Base-by-base conservation (phyloP, 1,140 invertebrate species). In the Drosophila azteca region DNA sequence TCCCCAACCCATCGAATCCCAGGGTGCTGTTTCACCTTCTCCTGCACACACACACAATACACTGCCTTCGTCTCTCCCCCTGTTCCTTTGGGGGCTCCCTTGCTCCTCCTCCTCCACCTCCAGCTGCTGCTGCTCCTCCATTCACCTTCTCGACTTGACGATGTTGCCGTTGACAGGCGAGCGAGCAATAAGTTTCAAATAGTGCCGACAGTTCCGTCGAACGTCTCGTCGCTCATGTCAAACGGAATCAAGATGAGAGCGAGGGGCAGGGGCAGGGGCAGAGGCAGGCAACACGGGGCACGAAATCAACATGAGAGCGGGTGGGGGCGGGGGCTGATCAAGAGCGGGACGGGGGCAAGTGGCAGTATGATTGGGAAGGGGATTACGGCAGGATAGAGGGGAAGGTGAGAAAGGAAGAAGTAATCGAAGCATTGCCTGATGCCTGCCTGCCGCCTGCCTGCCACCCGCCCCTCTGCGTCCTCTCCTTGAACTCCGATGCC, bases 161-260 rank as follows among this genome's bases (percentile, higher is more conserved):
- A 74, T 79, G 76, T 68, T 67, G 67, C 68, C 35, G 46, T 58
- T 79, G 80, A 84, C 80, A 79, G 80, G 66, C 50, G 60, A 73
- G 60, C 80, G 72, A 79, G 80, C 80, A 79, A 79, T 84, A 79
- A 83, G 76, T 84, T 84, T 84, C 80, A 73, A 84, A 84, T 77
- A 75, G 63, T 69, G 63, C 80, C 80, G 80, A 78, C 77, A 59
- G 50, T 51, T 55, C 31, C 51, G 48, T 58, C 69, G 54, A 66
- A 81, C 35, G 35, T 39, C 62, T 81, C 78, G 55, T 79, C 76
- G 59, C 63, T 64, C 66, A 76, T 76, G 80, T 83, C 80, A 83
- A 76, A 67, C 44, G 55, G 65, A 55, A 77, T 75, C 75, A 66
- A 50, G 66, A 78, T 60, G 46, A 45, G 48, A 39, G 45, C 44